Percentiles rank a stretch among this genome's conserved stretches.
These are phyloP conservation scores for Rugalucina vietnamica DNA, from an alignment of 2,888 invertebrate species.

Conservation along the genomic window DNA sequence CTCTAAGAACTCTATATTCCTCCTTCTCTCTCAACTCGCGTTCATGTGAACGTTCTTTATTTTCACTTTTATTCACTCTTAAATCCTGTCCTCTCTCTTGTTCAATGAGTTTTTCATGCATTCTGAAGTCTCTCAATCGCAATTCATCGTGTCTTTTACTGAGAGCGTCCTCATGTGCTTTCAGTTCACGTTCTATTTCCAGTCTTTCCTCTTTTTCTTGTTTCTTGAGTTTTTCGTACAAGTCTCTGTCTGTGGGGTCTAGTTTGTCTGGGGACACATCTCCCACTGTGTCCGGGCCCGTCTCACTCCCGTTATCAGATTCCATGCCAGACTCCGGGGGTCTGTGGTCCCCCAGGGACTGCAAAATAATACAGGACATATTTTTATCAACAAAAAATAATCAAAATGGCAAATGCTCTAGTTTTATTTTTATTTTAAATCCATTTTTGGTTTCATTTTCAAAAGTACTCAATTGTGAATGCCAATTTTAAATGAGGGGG, in stretches of 20 bases:
- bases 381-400: no score
- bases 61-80: conserved; percentile 67
- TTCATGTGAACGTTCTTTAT: conserved; percentile 35
- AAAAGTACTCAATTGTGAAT: no score
- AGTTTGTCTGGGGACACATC: conserved; percentile 65
- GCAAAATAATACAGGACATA: no score
- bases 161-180: conserved; percentile 81
- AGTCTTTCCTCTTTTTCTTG: conserved; percentile 83
- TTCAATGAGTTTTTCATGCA: conserved; percentile 65
- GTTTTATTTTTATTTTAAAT: no score
- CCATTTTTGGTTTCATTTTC: no score
- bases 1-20: conserved; percentile 60
- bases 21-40: conserved; percentile 58
- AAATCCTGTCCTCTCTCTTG: conserved; percentile 69
- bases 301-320: conserved; percentile 71
- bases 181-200: conserved; percentile 83
- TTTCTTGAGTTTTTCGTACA: conserved; percentile 81
- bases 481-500: no score
- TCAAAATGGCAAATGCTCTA: no score
- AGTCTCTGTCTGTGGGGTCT: conserved; percentile 80
- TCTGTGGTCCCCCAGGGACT: conserved; percentile 80
- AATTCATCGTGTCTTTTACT: conserved; percentile 75
- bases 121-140: conserved; percentile 72
- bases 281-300: conserved; percentile 64
- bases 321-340: conserved; percentile 61